These are phyloP conservation scores for Isoperla grammatica DNA, from an alignment of 2,888 invertebrate species.

Conservation along the genomic window DNA sequence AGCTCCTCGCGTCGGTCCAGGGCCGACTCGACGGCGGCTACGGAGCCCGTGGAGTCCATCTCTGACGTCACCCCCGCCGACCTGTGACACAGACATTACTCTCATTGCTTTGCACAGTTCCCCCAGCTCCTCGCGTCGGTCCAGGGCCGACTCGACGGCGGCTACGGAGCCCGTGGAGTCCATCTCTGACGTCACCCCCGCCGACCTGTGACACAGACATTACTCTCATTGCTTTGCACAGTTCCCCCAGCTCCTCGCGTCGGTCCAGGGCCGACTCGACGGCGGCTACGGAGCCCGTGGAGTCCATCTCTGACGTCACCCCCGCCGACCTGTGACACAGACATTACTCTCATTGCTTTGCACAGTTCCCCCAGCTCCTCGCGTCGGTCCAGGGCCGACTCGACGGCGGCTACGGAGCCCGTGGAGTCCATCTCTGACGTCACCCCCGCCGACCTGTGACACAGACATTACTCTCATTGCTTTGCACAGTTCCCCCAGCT, in stretches of 20 bases:
- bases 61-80: constrained; percentile 44
- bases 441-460: constrained; percentile 47
- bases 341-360: too few relatives aligned
- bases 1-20: constrained; percentile 85
- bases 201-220: too few relatives aligned
- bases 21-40: constrained; percentile 84
- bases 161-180: constrained; percentile 54
- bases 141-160: constrained; percentile 84
- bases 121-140: constrained; percentile 85
- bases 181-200: constrained; percentile 44
- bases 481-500: constrained; percentile 88
- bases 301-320: constrained; percentile 45
- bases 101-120: too few relatives aligned
- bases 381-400: constrained; percentile 83
- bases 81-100: too few relatives aligned
- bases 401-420: constrained; percentile 67
- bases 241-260: constrained; percentile 83
- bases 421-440: constrained; percentile 46
- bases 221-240: too few relatives aligned
- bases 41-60: constrained; percentile 46
- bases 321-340: constrained; percentile 47
- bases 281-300: constrained; percentile 58
- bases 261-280: constrained; percentile 87
- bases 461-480: too few relatives aligned
- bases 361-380: constrained; percentile 88